Evolutionary conservation across 2,888 invertebrate genomes (phyloP), one percentile per base, ranked within the genome.

Genomic region (Heterodera filipjevi): DNA sequence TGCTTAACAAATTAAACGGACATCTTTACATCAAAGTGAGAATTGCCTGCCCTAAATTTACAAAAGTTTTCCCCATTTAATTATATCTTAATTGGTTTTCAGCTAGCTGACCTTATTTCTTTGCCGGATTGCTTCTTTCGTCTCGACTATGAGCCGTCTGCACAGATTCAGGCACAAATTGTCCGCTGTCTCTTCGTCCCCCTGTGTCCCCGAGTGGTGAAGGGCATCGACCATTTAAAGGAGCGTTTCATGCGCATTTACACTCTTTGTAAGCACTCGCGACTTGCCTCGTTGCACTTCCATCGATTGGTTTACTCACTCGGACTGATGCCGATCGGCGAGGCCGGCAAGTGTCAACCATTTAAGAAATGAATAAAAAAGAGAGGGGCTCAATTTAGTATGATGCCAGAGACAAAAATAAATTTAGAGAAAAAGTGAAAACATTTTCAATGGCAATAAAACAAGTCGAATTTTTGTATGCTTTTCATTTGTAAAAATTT

Each of bases 131-230:
- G 81, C 12, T 46, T 80, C 10, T n/a, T n/a, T 8, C 74, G 80
- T n/a, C 71, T 80, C 19, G 80, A 80, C 66, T 81, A 81, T 70
- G 80, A 80, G 53, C 80, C 77, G n/a, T 80, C 80, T n/a, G 68
- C 46, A 19, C 53, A 80, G n/a, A 81, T 80, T 19, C 78, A 80
- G 30, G 49, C 44, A 6, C 66, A 80, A 76, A 80, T 80, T 66
- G 80, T 80, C 12, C 64, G 71, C 30, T 71, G 81, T 39, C 46
- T 80, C 32, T 80, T 53, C 49, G 39, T 32, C 46, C 64, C 80
- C 22, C 66, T 80, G 33, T 74, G 78, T 53, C 80, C 80, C 12
- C 76, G 44, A 14, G 14, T 46, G 33, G 46, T 76, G 27, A 27
- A 80, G 22, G 76, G 76, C 27, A 76, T 77, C n/a, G 72, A 74